Percentiles rank a stretch among this genome's conserved stretches.
Conservation (phyloP, 2,113 vertebrate genomes). For the Atractosteus spatula region DNA sequence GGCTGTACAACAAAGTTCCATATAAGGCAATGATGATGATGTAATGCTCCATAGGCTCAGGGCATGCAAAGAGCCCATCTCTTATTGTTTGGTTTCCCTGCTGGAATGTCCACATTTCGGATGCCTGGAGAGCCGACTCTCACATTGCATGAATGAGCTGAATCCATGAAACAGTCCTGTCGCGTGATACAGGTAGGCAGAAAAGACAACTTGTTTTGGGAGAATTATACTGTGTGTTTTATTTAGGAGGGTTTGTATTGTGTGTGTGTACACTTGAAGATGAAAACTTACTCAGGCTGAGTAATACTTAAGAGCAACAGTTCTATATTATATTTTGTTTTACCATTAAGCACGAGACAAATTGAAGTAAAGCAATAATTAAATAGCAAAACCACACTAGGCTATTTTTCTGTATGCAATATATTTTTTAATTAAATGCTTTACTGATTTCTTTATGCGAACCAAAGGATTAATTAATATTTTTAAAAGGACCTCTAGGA, state of each 20-base stretch:
- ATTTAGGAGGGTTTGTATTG: not conserved
- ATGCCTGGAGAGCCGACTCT: constrained; percentile 47
- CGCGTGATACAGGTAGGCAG: constrained; percentile 54
- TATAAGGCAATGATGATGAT: constrained; percentile 91
- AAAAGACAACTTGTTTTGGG: not conserved
- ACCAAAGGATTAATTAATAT: too few relatives aligned
- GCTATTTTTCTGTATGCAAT: too few relatives aligned
- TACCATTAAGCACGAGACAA: too few relatives aligned
- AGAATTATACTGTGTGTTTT: not conserved
- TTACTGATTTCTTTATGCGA: too few relatives aligned
- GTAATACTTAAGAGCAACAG: too few relatives aligned
- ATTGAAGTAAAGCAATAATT: too few relatives aligned
- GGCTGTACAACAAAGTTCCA: constrained; percentile 74
- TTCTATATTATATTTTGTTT: too few relatives aligned
- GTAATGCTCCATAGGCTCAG: constrained; percentile 87
- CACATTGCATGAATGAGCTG: constrained; percentile 34
- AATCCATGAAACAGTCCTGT: constrained; percentile 43
- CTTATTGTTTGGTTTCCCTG: constrained; percentile 87
- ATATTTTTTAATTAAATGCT: too few relatives aligned
- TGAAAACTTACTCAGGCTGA: constrained; percentile 8
- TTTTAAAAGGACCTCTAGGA: too few relatives aligned
- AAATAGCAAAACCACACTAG: too few relatives aligned
- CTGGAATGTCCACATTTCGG: constrained; percentile 79
- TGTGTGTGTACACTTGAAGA: not conserved
- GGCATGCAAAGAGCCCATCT: constrained; percentile 73